phyloP scores from a whole-genome alignment of 2,797 vertebrate species.

The Zalophus californianus region DNA sequence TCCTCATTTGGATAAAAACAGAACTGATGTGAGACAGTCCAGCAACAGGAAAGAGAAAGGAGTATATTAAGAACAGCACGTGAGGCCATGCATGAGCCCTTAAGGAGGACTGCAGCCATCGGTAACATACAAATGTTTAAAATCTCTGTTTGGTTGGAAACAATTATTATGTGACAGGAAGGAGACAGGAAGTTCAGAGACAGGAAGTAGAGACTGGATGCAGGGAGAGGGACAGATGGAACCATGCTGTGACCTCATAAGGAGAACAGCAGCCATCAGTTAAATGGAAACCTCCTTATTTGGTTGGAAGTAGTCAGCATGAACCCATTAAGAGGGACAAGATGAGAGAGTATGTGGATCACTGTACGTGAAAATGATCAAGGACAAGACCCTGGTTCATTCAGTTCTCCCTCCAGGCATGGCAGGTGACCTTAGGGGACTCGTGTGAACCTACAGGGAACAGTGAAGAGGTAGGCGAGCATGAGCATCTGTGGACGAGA shows the following conservation, averaged over 20 bases:
- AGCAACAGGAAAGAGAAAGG: background rate
- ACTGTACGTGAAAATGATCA: accelerated
- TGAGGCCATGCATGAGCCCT: background rate
- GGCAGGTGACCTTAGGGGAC: accelerated
- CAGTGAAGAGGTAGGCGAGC: accelerated
- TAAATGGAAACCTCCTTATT: background rate
- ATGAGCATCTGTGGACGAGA: accelerated
- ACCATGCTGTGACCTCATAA: background rate
- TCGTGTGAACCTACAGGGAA: background rate
- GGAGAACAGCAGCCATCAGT: background rate
- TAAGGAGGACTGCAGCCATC: background rate
- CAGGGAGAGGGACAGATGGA: background rate
- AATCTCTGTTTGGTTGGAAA: background rate
- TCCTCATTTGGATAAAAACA: background rate
- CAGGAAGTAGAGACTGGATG: background rate
- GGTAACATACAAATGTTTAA: background rate
- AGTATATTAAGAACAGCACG: accelerated
- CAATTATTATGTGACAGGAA: background rate
- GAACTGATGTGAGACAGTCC: background rate
- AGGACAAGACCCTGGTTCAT: background rate
- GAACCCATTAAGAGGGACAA: background rate
- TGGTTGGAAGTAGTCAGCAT: background rate
- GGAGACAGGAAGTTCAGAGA: background rate
- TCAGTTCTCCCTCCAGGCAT: accelerated
- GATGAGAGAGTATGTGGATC: accelerated